Evolutionary conservation across 2,888 invertebrate species (phyloP).

Genomic region (Pseudanteris insignis): DNA sequence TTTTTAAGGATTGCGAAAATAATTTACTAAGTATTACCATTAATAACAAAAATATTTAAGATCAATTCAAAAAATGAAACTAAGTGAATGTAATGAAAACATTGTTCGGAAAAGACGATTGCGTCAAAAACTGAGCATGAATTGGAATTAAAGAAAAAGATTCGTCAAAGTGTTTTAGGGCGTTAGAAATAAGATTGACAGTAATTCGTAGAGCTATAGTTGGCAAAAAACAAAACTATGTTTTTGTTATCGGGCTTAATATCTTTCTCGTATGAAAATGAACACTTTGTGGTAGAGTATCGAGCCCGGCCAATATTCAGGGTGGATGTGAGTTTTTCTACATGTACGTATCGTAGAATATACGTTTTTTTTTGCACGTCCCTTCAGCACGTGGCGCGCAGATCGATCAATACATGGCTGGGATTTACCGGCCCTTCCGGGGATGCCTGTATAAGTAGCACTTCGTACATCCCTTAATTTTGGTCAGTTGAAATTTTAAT

Average conservation of each 20-base stretch:
- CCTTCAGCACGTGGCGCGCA: constrained; percentile 59
- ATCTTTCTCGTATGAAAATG: constrained; percentile 42
- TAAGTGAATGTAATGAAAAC: no score
- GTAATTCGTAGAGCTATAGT: no score
- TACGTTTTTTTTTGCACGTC: constrained; percentile 61
- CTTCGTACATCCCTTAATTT: constrained; percentile 44
- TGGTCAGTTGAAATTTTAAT: constrained; percentile 47
- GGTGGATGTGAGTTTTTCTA: constrained; percentile 41
- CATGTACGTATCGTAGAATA: constrained; percentile 50
- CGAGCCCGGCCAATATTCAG: constrained; percentile 43
- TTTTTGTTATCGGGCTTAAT: constrained; percentile 35
- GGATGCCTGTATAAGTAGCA: constrained; percentile 57
- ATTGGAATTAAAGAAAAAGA: no score
- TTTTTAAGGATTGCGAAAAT: no score
- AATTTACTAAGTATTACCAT: no score
- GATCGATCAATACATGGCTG: constrained; percentile 58
- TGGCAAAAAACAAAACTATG: constrained; percentile 39
- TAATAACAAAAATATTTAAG: no score
- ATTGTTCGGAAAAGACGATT: no score
- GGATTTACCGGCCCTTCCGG: constrained; percentile 48
- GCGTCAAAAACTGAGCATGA: no score
- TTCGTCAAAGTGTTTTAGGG: no score
- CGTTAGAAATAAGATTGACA: no score
- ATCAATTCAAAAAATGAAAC: no score
- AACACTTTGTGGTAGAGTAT: constrained; percentile 38